Percentiles rank a stretch among this genome's conserved stretches.
Evolutionary conservation across 2,888 invertebrate species (phyloP).

Genomic region (Synergus gifuensis): DNA sequence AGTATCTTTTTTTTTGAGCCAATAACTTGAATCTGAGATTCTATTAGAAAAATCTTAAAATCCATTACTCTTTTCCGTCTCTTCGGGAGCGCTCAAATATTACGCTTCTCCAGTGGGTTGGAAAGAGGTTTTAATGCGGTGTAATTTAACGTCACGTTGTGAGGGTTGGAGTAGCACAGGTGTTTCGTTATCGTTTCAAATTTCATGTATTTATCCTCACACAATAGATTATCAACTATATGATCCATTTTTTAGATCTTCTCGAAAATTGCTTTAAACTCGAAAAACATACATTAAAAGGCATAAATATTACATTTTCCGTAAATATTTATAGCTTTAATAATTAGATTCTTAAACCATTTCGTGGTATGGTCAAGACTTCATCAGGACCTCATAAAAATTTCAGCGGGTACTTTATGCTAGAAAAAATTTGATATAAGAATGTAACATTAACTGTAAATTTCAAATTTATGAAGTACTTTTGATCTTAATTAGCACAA

Average conservation of each 20-base stretch:
- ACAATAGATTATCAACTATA: not conserved
- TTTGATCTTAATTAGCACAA: not conserved
- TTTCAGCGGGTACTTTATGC: too few species aligned
- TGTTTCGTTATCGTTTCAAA: constrained; percentile 24
- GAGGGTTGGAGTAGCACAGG: constrained; percentile 25
- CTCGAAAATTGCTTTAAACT: not conserved
- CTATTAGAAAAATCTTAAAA: constrained; percentile 22
- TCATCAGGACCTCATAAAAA: too few species aligned
- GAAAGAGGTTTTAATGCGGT: constrained; percentile 38
- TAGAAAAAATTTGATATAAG: too few species aligned
- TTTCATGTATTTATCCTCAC: constrained; percentile 26
- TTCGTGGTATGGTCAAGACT: too few species aligned
- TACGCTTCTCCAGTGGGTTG: constrained; percentile 10
- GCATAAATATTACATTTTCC: not conserved
- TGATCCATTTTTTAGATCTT: not conserved
- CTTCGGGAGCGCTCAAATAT: constrained; percentile 25
- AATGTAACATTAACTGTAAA: too few species aligned
- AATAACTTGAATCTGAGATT: constrained; percentile 17
- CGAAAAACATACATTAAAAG: not conserved
- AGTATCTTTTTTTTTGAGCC: not conserved
- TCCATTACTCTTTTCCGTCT: constrained; percentile 30
- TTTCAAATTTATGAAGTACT: not conserved
- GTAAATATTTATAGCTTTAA: not conserved
- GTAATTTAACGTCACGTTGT: constrained; percentile 21
- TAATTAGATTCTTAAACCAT: not conserved